phyloP scores from a whole-genome alignment of 1,140 invertebrate genomes.

The Uloborus diversus region DNA sequence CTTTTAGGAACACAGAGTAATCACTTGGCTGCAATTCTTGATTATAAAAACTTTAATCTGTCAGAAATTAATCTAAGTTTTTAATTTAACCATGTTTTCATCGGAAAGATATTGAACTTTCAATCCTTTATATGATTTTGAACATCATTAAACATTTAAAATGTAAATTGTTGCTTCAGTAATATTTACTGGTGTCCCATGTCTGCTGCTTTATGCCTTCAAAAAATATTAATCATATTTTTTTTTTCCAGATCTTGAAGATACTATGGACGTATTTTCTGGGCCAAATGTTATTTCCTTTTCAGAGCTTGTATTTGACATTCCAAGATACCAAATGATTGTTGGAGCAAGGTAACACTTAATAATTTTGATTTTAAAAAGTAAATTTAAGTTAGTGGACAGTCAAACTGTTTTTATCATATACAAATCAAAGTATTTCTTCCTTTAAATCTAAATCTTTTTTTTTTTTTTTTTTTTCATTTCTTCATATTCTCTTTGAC shows the following conservation, averaged over 20 bases:
- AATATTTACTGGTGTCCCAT: neutral
- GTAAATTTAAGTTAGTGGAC: constrained; percentile 60
- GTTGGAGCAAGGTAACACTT: constrained; percentile 83
- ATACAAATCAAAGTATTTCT: neutral
- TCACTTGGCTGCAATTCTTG: no score
- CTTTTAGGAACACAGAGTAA: no score
- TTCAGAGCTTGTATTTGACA: constrained; percentile 82
- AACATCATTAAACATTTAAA: neutral
- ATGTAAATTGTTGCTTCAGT: neutral
- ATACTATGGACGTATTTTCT: constrained; percentile 66
- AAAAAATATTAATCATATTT: neutral
- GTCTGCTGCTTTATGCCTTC: no score
- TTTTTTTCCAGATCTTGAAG: constrained; percentile 58
- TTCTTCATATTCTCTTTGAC: neutral
- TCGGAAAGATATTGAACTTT: no score
- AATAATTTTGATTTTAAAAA: no score
- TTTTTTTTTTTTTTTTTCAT: neutral
- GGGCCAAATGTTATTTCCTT: constrained; percentile 76
- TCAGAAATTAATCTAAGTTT: no score
- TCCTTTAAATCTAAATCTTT: neutral
- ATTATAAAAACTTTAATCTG: no score
- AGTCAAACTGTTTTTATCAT: neutral
- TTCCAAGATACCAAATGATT: constrained; percentile 80
- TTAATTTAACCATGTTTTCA: no score
- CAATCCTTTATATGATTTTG: no score